phyloP scores from a whole-genome alignment of 2,113 vertebrate species.

The Gymnobelideus leadbeateri region DNA sequence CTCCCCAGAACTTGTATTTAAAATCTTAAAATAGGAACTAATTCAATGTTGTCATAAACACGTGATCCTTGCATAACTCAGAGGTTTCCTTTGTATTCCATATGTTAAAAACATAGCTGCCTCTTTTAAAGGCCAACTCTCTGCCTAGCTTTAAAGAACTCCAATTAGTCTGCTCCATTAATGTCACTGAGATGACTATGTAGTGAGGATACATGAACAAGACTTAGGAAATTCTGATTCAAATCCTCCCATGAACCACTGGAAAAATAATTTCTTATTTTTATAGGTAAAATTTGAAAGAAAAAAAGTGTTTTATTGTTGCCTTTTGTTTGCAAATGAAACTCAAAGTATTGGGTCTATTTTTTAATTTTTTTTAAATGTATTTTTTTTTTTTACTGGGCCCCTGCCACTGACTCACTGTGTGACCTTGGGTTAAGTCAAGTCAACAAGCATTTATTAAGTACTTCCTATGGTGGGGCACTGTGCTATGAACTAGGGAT shows the following conservation, averaged over 20 bases:
- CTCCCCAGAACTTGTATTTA: not conserved
- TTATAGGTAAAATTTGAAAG: not conserved
- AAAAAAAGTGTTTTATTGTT: not conserved
- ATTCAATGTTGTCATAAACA: not conserved
- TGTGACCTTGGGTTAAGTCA: not conserved
- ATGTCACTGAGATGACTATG: not conserved
- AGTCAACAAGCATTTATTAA: not conserved
- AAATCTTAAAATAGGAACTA: constrained; percentile 5
- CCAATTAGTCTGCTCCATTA: not conserved
- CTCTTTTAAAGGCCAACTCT: not conserved
- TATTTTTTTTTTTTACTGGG: not conserved
- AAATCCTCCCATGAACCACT: not conserved
- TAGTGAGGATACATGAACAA: not conserved
- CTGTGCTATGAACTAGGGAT: too few relatives aligned
- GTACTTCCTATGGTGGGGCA: too few relatives aligned
- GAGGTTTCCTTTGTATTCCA: not conserved
- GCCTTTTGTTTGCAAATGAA: not conserved
- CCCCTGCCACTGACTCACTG: not conserved
- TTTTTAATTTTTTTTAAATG: not conserved
- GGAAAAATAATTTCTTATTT: not conserved
- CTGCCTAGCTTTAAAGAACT: not conserved
- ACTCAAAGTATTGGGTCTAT: not conserved
- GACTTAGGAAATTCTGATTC: not conserved
- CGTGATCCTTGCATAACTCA: constrained; percentile 25
- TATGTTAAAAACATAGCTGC: constrained; percentile 15